These are phyloP conservation scores for Heliconius congener DNA, from an alignment of 1,140 invertebrate species.

Conservation along the genomic window DNA sequence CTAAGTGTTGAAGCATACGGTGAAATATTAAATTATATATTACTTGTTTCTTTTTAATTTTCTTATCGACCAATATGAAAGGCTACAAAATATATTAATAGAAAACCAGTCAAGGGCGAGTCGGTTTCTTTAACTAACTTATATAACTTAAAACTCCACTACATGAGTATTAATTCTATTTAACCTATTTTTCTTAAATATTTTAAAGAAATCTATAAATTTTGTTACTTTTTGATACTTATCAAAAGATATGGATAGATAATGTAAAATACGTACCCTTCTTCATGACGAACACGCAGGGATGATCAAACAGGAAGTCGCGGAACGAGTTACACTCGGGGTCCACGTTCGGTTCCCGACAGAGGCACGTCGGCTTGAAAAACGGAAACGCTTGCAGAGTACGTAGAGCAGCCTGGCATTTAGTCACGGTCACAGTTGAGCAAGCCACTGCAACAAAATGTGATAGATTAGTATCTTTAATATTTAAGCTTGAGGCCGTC, in stretches of 20 bases:
- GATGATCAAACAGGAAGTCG: constrained; percentile 95
- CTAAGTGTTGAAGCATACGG: no score
- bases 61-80: no score
- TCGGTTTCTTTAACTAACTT: no score
- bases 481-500: no score
- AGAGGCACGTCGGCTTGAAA: constrained; percentile 95
- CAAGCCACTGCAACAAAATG: constrained; percentile 90
- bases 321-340: constrained; percentile 95
- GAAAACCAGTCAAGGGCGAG: not conserved
- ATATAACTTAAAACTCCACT: no score
- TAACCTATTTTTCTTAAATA: no score
- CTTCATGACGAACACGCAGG: constrained; percentile 92
- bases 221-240: no score
- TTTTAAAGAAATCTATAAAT: no score
- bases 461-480: not conserved
- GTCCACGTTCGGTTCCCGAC: constrained; percentile 92
- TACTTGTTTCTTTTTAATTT: no score
- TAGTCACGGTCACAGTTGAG: constrained; percentile 94
- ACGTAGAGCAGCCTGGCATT: constrained; percentile 93
- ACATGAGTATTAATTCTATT: no score
- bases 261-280: constrained; percentile 85
- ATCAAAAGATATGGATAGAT: no score
- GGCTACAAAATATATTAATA: not conserved
- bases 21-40: no score
- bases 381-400: constrained; percentile 94